Percentiles rank a stretch among this genome's conserved stretches.
phyloP scores from a whole-genome alignment of 92 coral and sea anemone genomes.

The Porites lobata region DNA sequence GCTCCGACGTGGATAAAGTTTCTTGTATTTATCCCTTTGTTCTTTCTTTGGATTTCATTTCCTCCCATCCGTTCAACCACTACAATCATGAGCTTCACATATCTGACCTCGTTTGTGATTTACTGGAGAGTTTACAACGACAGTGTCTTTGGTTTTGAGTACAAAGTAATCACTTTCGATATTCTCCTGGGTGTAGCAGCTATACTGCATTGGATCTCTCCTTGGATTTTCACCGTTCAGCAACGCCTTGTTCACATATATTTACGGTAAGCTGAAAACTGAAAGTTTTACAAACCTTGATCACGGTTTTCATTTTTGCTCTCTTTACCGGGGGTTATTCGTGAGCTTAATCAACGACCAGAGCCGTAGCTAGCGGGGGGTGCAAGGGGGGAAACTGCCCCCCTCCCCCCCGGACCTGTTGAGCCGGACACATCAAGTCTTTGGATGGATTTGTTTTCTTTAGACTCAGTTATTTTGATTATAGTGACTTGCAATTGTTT shows the following conservation, averaged over 20 bases:
- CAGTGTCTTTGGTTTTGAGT: background rate
- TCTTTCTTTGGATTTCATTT: background rate
- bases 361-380: no score
- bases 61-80: conserved; percentile 25
- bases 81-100: background rate
- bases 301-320: no score
- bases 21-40: background rate
- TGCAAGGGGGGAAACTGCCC: no score
- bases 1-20: background rate
- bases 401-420: no score
- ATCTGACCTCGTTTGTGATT: conserved; percentile 31
- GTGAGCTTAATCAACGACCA: no score
- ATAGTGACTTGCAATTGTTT: no score
- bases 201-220: background rate
- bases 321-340: no score
- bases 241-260: conserved; percentile 30
- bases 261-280: conserved; percentile 14
- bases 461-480: no score
- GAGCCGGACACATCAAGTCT: no score
- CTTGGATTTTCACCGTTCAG: conserved; percentile 4
- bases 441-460: no score
- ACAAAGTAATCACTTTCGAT: background rate
- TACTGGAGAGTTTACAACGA: conserved; percentile 17
- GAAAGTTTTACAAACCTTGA: no score
- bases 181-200: background rate